Base-by-base conservation (phyloP, 2,888 invertebrate genomes). In the Allophyes oxyacanthae region DNA sequence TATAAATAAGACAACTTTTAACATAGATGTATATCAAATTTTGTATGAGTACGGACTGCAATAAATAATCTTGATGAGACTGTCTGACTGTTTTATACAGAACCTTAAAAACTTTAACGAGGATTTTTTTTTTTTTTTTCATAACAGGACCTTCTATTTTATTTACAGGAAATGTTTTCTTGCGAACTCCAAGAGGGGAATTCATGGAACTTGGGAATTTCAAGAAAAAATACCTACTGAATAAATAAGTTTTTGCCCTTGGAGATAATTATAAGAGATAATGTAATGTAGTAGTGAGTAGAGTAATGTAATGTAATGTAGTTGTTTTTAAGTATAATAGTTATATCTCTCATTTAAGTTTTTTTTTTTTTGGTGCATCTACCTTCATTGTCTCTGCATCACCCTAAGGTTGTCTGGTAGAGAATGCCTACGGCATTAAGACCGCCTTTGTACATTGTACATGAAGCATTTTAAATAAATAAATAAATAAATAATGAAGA, bases 221-320 rank as follows among this genome's bases (percentile, higher is more conserved):
- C 36, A 10, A 50, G 36, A 37, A 43, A 45, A 64, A 58, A 49
- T 26, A 15, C 6, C 6, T 25, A 13, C 40, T 14, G 36, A 44
- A 54, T 52, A 46, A 45, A 28, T 25, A 64, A 64, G 40, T 51
- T 58, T n/a, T 51, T 28, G 36, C 26, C 50, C 45, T 55, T 14
- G 11, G 33, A 38, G 36, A 43, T 50, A 57, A 56, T 61, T 51
- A 50, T 20, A 41, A 56, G 44, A 51, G 37, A 54, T 46, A 58
- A 37, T 58, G 53, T 45, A 41, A 55, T 38, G 45, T 72, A 72
- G 72, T 20, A 72, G 69, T 65, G 65, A 69, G 51, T 64, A 57
- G 11, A 57, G 15, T 25, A 40, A 58, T 64, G 34, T 67, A 46
- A n/a, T 63, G 28, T 53, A 34, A 55, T 57, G 14, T 33, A 52